Percentiles rank a stretch among this genome's conserved stretches.
Conservation (phyloP, 2,888 invertebrate species). For the Timandra comae region DNA sequence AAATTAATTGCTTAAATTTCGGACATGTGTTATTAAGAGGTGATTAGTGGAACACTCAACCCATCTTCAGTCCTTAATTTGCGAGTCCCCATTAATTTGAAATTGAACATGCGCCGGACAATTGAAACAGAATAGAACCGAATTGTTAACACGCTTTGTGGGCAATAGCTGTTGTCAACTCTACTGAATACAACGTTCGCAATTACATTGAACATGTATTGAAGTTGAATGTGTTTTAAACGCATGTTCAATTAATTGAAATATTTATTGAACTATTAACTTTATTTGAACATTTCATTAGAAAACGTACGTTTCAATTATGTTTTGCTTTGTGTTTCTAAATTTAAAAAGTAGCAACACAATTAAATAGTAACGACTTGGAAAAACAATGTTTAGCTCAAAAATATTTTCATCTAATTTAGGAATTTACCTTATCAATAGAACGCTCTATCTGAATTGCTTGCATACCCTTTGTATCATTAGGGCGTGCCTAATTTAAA, state of each 20-base stretch:
- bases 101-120: slow-evolving; percentile 54
- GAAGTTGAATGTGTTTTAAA: slow-evolving; percentile 7
- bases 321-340: too few species aligned
- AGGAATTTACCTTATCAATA: slow-evolving; percentile 18
- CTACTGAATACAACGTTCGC: slow-evolving; percentile 19
- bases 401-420: too few species aligned
- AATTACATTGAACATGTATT: slow-evolving; percentile 7
- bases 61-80: slow-evolving; percentile 46
- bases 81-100: slow-evolving; percentile 48
- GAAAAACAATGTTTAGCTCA: too few species aligned
- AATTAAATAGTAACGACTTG: too few species aligned
- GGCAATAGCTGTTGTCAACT: slow-evolving; percentile 57
- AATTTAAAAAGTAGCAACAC: too few species aligned
- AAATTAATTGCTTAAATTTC: slow-evolving; percentile 42
- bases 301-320: too few species aligned
- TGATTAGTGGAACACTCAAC: slow-evolving; percentile 47
- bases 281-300: too few species aligned
- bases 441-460: slow-evolving; percentile 21
- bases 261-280: too few species aligned
- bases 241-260: too few species aligned
- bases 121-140: slow-evolving; percentile 49
- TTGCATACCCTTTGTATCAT: slow-evolving; percentile 36
- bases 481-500: slow-evolving; percentile 59
- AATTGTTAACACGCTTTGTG: slow-evolving; percentile 59
- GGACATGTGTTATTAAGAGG: slow-evolving; percentile 27